Evolutionary conservation across 2,888 invertebrate species (phyloP).

Genomic region (Exocentrus adspersus): DNA sequence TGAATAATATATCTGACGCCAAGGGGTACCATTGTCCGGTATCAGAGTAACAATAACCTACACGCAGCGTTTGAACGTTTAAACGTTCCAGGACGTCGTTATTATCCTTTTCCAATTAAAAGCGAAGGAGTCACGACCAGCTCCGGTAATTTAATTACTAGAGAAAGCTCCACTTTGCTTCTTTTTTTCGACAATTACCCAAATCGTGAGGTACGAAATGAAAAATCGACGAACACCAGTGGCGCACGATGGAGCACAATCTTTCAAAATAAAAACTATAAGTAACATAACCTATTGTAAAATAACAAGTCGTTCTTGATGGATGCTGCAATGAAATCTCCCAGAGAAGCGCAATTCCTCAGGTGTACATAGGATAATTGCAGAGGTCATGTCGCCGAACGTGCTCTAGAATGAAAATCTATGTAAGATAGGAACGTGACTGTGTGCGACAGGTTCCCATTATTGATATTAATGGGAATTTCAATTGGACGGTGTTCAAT

Average conservation of each 20-base stretch:
- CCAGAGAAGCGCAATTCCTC: conserved; percentile 6
- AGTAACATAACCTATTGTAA: conserved; percentile 21
- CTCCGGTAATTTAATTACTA: conserved; percentile 35
- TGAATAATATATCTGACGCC: conserved; percentile 17
- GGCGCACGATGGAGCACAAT: conserved; percentile 16
- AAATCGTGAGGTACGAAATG: conserved; percentile 19
- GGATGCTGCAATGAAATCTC: conserved; percentile 19
- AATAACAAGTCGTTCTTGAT: conserved; percentile 11
- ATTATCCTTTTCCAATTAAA: conserved; percentile 30
- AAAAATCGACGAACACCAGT: conserved; percentile 14
- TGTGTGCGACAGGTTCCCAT: not conserved
- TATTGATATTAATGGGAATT: not conserved
- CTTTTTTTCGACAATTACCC: conserved; percentile 11
- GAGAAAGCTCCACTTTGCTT: conserved; percentile 37
- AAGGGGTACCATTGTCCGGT: conserved; percentile 19
- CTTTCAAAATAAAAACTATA: too few species aligned
- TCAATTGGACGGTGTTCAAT: too few species aligned
- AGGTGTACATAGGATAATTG: not conserved
- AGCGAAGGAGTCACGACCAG: conserved; percentile 34
- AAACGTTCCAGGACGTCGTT: conserved; percentile 17
- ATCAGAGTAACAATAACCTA: conserved; percentile 18
- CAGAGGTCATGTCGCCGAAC: conserved; percentile 1
- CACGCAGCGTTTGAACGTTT: conserved; percentile 17
- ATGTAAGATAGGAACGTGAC: not conserved
- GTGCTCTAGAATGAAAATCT: not conserved